Percentiles rank a stretch among this genome's conserved stretches.
These are phyloP conservation scores for Eupeodes corollae DNA, from an alignment of 1,140 invertebrate species.

Conservation along the genomic window DNA sequence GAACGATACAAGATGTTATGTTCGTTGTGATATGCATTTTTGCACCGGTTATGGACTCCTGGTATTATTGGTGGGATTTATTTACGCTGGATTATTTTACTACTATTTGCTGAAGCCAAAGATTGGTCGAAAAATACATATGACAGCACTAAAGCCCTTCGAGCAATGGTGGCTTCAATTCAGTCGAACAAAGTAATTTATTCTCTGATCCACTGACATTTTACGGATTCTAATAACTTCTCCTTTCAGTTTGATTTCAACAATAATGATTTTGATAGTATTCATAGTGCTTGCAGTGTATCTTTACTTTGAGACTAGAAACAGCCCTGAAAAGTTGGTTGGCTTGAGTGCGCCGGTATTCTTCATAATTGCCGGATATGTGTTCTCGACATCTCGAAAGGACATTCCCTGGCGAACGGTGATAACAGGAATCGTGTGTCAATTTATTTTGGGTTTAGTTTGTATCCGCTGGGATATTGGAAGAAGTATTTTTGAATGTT, in stretches of 20 bases:
- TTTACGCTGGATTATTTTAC: conserved; percentile 54
- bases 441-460: conserved; percentile 76
- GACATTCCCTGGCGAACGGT: conserved; percentile 67
- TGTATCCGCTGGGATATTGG: conserved; percentile 77
- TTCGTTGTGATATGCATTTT: conserved; percentile 35
- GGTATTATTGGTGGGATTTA: conserved; percentile 50
- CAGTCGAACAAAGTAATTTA: conserved; percentile 16
- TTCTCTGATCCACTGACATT: conserved; percentile 16
- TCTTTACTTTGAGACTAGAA: conserved; percentile 51
- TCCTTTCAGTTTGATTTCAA: conserved; percentile 16
- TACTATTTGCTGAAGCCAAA: conserved; percentile 50
- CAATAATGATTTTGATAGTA: conserved; percentile 19
- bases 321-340: conserved; percentile 49
- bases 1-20: background rate
- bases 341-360: conserved; percentile 51
- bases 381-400: conserved; percentile 50
- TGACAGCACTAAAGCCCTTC: conserved; percentile 13
- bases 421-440: conserved; percentile 65
- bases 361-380: conserved; percentile 41
- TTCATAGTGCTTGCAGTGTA: conserved; percentile 44
- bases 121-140: conserved; percentile 38
- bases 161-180: conserved; percentile 31
- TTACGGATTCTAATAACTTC: background rate
- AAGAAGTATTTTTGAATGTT: conserved; percentile 61
- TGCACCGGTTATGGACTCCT: conserved; percentile 65